phyloP scores from a whole-genome alignment of 2,888 invertebrate species.

The Xanthia togata region DNA sequence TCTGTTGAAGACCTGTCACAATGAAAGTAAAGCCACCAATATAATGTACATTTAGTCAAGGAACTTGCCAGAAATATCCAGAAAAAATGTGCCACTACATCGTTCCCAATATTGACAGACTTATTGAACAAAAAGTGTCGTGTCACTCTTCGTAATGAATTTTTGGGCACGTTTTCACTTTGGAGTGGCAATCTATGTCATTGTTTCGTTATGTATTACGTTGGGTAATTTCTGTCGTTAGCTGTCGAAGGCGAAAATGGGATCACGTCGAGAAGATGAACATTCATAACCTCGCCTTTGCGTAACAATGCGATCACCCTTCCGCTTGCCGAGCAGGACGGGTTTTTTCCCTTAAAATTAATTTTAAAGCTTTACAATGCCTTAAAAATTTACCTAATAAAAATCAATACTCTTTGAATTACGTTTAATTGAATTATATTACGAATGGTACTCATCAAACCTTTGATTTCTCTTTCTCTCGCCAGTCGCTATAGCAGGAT shows the following conservation, averaged over 20 bases:
- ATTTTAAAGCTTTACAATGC: no score
- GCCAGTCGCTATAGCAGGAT: background rate
- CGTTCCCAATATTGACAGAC: conserved; percentile 47
- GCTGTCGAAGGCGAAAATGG: background rate
- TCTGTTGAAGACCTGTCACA: conserved; percentile 1
- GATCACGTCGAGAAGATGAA: background rate
- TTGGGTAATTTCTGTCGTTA: background rate
- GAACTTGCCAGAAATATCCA: conserved; percentile 27
- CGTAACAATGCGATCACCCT: background rate
- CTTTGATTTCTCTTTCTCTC: background rate
- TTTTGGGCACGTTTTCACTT: conserved; percentile 52
- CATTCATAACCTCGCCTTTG: background rate
- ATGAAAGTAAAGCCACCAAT: conserved; percentile 1
- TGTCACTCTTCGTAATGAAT: conserved; percentile 61
- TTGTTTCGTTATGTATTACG: conserved; percentile 38
- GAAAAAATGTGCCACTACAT: conserved; percentile 37
- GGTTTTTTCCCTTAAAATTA: background rate
- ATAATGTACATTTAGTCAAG: conserved; percentile 12
- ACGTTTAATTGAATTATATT: background rate
- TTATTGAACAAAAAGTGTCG: conserved; percentile 55
- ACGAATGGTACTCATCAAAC: background rate
- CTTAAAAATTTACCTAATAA: background rate
- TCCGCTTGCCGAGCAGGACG: background rate
- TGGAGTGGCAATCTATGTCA: conserved; percentile 47
- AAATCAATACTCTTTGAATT: background rate